Evolutionary conservation across 2,888 invertebrate species (phyloP), one percentile per base, ranked within the genome.

Genomic region (Ceriagrion tenellum): DNA sequence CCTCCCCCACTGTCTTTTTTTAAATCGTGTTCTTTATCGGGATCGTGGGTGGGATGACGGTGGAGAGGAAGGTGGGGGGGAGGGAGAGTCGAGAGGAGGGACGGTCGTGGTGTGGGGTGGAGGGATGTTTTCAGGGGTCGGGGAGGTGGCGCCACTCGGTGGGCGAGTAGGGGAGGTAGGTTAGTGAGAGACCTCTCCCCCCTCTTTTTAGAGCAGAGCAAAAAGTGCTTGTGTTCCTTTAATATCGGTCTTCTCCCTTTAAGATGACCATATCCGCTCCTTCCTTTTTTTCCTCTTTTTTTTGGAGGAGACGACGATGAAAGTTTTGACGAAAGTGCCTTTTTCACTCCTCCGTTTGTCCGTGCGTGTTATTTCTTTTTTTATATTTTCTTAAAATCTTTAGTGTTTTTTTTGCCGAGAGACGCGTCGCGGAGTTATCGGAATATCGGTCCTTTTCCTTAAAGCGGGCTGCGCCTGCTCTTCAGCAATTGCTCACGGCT

Each of bases 191-290:
- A 81, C 16, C 23, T 35, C 35, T 35, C 35, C 81, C 12, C 59
- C 12, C 59, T 59, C 59, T 59, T 47, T 47, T 47, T 47, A 47
- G 59, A 59, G 59, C 59, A 13, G 23, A 35, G 81, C 4, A n/a
- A 81, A 81, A 81, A 35, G 81, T 47, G 47, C 81, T 81, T 81
- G 81, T 35, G 81, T 81, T 47, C 47, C 89, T 89, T 89, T 89
- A 89, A 89, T 89, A 89, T 89, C 55, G 89, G n/a, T 89, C 47
- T 89, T 26, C 55, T 40, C 55, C 89, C 89, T 89, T 89, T 89
- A 89, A 89, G 89, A 89, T 89, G 55, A 89, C 89, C 47, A 18
- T 47, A 89, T 89, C 89, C 47, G 47, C 47, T 12, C 3, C 81
- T 2, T 23, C 23, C 13, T 89, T 55, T 89, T 89, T 55, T 55